Evolutionary conservation across 2,113 vertebrate species (phyloP), one percentile per base, ranked within the genome.

Genomic region (Lampris megalopsis): DNA sequence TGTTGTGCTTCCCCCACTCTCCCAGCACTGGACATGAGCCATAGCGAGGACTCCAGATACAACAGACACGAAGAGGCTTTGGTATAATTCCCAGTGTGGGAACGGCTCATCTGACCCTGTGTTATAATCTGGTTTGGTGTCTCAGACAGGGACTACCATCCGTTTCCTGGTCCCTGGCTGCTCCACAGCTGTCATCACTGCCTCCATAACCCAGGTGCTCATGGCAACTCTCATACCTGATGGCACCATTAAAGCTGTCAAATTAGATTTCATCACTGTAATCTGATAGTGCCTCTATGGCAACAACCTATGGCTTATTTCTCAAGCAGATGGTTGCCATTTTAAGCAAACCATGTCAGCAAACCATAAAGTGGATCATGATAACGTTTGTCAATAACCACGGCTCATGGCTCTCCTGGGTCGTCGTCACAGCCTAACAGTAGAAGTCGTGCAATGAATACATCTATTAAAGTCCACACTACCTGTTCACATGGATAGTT

Each of bases 331-430:
- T 57, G 50, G 56, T 58, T 3, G 6, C 56, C 40, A 45, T 40
- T 63, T 36, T 68, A 6, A 75, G 42, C 62, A 71, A 75, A 66
- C 56, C 66, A 6, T 78, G 65, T 45, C 48, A 81, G 63, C 75
- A 54, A 75, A 35, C 48, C 56, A 37, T 49, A 24, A 69, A 56
- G 40, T 53, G 63, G 36, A 54, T 81, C 79, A 68, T 40, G 73
- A 61, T 85, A 75, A 80, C 53, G 63, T 58, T 36, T 7, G 36
- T 4, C 63, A 58, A 13, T 38, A 54, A 24, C 58, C 37, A 41
- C 1, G 58, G 37, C 58, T 60, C 38, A 3, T 3, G 38, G 58
- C 9, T 41, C 2, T 6, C 11, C 37, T 13, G 24, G 47, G 7
- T 37, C 56, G 78, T 38, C 70, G 48, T 52, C 42, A 57, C 69